A percentile compares a stretch with the other conserved stretches of the same genome.
Conservation (phyloP, 2,888 invertebrate genomes). For the Aphodius granarius region DNA sequence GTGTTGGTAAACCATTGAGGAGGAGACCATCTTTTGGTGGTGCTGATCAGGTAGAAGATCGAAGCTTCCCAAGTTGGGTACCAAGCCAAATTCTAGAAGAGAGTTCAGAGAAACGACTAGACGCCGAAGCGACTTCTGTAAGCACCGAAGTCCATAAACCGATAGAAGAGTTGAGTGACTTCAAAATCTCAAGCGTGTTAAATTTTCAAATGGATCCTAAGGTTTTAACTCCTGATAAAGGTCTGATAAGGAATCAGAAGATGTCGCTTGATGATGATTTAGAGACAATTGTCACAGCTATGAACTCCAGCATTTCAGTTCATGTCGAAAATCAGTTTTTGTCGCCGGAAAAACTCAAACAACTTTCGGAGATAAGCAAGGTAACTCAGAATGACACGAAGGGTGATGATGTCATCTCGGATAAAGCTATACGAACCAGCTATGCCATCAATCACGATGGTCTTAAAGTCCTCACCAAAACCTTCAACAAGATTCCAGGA, state of each 20-base stretch:
- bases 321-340: constrained; percentile 36
- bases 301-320: constrained; percentile 38
- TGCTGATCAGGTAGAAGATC: constrained; percentile 39
- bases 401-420: constrained; percentile 59
- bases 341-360: constrained; percentile 52
- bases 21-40: constrained; percentile 61
- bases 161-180: constrained; percentile 35
- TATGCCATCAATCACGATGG: constrained; percentile 67
- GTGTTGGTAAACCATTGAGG: constrained; percentile 70
- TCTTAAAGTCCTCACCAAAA: constrained; percentile 67
- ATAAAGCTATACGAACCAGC: constrained; percentile 63
- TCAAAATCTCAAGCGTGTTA: constrained; percentile 44
- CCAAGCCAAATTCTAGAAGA: not conserved
- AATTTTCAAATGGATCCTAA: constrained; percentile 38
- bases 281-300: constrained; percentile 29
- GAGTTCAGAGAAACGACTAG: constrained; percentile 26
- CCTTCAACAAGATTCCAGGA: constrained; percentile 60
- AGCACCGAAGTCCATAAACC: constrained; percentile 34
- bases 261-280: constrained; percentile 35
- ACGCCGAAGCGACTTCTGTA: constrained; percentile 38
- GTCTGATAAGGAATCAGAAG: constrained; percentile 40
- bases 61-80: constrained; percentile 39
- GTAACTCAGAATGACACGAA: constrained; percentile 58
- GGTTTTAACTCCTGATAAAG: not conserved
- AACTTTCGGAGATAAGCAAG: constrained; percentile 61